phyloP scores from a whole-genome alignment of 2,113 vertebrate genomes.

The Plecotus auritus region DNA sequence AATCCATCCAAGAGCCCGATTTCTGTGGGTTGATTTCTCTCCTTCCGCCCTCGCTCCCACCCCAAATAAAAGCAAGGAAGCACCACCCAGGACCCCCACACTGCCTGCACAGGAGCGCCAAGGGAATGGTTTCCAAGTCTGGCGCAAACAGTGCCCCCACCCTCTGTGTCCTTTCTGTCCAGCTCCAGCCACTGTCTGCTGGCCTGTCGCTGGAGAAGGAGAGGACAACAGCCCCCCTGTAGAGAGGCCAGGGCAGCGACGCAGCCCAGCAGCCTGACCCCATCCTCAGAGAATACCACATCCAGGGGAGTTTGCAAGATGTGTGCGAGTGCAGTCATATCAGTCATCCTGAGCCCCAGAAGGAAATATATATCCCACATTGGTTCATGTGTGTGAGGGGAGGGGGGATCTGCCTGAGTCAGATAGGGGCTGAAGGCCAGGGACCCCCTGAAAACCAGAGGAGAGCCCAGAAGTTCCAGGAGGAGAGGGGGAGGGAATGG shows the following conservation, averaged over 20 bases:
- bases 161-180: rapidly evolving
- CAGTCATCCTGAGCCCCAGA: not conserved
- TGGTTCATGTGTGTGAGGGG: not conserved
- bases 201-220: not conserved
- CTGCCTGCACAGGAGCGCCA: not conserved
- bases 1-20: conserved; percentile 2
- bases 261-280: not conserved
- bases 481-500: too few species aligned
- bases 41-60: rapidly evolving
- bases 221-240: too few species aligned
- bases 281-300: not conserved
- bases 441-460: not conserved
- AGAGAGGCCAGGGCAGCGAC: not conserved
- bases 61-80: not conserved
- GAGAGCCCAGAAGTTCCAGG: not conserved
- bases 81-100: not conserved
- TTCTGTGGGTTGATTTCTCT: not conserved
- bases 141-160: rapidly evolving
- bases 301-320: not conserved
- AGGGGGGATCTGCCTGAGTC: not conserved
- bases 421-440: not conserved
- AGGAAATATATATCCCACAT: not conserved
- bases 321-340: not conserved
- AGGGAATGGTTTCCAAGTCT: not conserved
- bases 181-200: not conserved